Evolutionary conservation across 2,888 invertebrate species (phyloP), one percentile per base, ranked within the genome.

Genomic region (Caenorhabditis macrosperma): DNA sequence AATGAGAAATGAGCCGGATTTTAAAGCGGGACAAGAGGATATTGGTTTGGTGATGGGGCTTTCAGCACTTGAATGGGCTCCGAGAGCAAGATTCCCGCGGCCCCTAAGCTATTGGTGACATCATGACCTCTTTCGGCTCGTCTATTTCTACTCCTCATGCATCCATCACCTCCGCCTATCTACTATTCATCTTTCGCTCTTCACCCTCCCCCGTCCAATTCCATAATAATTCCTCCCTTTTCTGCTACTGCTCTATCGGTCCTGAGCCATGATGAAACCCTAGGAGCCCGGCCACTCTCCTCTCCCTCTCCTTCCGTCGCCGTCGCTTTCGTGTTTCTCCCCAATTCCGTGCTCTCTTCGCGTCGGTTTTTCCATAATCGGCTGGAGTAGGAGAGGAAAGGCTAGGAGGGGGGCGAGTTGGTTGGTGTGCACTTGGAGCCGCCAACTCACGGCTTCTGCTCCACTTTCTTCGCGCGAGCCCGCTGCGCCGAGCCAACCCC

Each of bases 281-380:
- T 72, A 72, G 55, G 38, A n/a, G n/a, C 35, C 55, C 55, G 48
- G 24, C 24, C 48, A 24, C 24, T 24, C 48, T 22, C 22, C 26
- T 26, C 22, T 22, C 48, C 15, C 2, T 17, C 46, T 6, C 17
- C 20, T 46, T 46, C 20, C 46, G 41, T n/a, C 41, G 10, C 41
- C 15, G 33, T 33, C 54, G 5, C 33, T 30, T 24, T 24, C n/a
- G 2, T 30, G 48, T 33, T 60, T 41, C 12, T 24, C 41, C 12
- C 12, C 20, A 12, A 2, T 35, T 30, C 24, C 33, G 15, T 6
- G 10, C 30, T 50, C 38, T 20, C 24, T 17, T 59, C 46, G 48
- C 41, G 46, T 55, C 38, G 48, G 41, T 44, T 63, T 72, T 72
- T 72, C 72, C 72, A 72, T 72, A 72, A 72, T 72, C 72, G 72